A percentile compares a stretch with the other conserved stretches of the same genome.
phyloP scores from a whole-genome alignment of 2,888 invertebrate genomes.

The Bombylius discolor region DNA sequence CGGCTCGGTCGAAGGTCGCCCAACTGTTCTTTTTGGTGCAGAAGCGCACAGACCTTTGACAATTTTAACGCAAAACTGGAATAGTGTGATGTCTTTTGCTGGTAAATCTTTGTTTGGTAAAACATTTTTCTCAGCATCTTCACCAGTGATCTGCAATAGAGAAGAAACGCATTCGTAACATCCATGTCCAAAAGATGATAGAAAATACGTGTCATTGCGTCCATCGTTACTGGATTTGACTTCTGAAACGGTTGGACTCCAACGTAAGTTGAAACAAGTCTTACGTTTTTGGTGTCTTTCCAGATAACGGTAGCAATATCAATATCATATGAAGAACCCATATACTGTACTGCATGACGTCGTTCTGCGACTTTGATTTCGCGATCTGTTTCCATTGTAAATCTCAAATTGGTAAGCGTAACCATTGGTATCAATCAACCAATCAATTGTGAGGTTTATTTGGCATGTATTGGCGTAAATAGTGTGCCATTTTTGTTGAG shows the following conservation, averaged over 20 bases:
- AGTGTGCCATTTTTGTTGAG: conserved; percentile 16
- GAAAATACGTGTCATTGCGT: too few species aligned
- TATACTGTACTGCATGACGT: conserved; percentile 7
- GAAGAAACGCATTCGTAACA: too few species aligned
- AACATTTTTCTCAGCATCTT: too few species aligned
- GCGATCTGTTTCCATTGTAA: background rate
- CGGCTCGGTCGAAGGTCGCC: background rate
- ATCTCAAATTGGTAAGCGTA: conserved; percentile 12
- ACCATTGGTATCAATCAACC: conserved; percentile 9
- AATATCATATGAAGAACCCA: conserved; percentile 12
- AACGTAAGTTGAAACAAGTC: conserved; percentile 11
- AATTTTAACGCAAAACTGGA: background rate
- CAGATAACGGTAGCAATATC: background rate
- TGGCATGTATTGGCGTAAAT: conserved; percentile 14
- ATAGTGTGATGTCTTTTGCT: background rate
- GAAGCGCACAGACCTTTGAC: background rate
- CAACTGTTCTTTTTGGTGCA: background rate
- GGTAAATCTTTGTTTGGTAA: too few species aligned
- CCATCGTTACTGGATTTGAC: conserved; percentile 3
- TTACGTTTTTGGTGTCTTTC: too few species aligned
- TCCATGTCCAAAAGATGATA: too few species aligned
- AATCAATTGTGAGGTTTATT: too few species aligned
- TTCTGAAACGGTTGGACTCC: conserved; percentile 19
- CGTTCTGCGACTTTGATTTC: conserved; percentile 1
- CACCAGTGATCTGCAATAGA: too few species aligned